Evolutionary conservation across 2,888 invertebrate genomes (phyloP), one percentile per base, ranked within the genome.

Genomic region (Pterostichus niger): DNA sequence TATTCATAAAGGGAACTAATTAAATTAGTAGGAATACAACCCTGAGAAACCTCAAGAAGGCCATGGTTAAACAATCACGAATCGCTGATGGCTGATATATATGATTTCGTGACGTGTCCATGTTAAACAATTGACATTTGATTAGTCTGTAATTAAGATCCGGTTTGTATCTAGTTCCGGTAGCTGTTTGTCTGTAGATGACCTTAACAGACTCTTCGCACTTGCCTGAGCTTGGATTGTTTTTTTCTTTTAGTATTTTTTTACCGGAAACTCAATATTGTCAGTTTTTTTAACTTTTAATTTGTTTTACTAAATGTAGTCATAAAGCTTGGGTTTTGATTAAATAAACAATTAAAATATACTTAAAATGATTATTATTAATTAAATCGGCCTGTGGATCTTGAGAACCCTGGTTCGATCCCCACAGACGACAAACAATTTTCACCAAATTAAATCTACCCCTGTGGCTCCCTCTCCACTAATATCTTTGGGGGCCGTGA

Each of bases 111-210:
- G 71, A 71, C 71, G 71, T 71, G 71, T 71, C 40, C 46, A 46
- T 71, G 71, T 71, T 24, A 71, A 71, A 46, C 71, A 71, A 71
- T 71, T 71, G 71, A 71, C 71, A 71, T 71, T 71, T 71, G 71
- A 71, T 71, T 46, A 17, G 46, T 71, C 24, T 71, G 17, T 44
- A 71, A 71, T 71, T 71, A 71, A 71, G 24, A 24, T 71, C 71
- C 71, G 71, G 71, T 71, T 68, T 24, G 24, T 10, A 1, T 10
- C 15, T 7, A 15, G 17, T 71, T 71, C 71, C 71, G 71, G 71
- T 71, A 46, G 40, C 13, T 71, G 24, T 71, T 71, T 71, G 46
- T 71, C 46, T 46, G 11, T 5, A n/a, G 13, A 35, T 64, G 64
- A 64, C 64, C 64, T 64, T 31, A 11, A 31, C 33, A 33, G 24